These are phyloP conservation scores for Pseudobourletiella spinata DNA, from an alignment of 1,140 invertebrate species.

Conservation along the genomic window DNA sequence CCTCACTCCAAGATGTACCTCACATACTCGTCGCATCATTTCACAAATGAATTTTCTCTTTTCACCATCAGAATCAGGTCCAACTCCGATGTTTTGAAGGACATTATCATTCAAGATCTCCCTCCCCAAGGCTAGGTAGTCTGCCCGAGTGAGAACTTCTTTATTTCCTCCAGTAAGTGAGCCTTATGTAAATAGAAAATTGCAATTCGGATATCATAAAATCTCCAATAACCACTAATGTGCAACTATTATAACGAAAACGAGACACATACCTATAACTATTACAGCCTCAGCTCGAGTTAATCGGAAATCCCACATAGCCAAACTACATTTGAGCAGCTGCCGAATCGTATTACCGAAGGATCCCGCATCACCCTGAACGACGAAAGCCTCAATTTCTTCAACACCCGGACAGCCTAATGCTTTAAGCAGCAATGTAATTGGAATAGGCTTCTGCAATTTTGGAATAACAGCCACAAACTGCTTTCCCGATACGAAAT, in stretches of 20 bases:
- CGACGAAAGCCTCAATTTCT: slow-evolving; percentile 12
- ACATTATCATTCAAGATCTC: slow-evolving; percentile 62
- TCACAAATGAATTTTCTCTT: slow-evolving; percentile 97
- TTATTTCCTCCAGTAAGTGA: not conserved
- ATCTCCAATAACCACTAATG: not conserved
- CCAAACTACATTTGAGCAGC: not conserved
- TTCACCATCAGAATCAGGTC: slow-evolving; percentile 96
- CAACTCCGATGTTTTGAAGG: slow-evolving; percentile 96
- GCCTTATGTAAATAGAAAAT: not conserved
- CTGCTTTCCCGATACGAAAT: slow-evolving; percentile 77
- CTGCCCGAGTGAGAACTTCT: not conserved
- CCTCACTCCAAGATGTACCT: slow-evolving; percentile 83
- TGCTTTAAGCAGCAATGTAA: slow-evolving; percentile 21
- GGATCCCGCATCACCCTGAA: not conserved
- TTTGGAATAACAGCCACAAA: slow-evolving; percentile 9
- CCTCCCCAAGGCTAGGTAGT: not conserved
- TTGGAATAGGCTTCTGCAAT: slow-evolving; percentile 13
- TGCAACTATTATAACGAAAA: no score
- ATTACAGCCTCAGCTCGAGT: no score
- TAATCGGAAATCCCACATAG: not conserved
- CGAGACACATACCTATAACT: not conserved
- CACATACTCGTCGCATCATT: slow-evolving; percentile 89
- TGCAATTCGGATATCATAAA: not conserved
- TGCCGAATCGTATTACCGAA: not conserved
- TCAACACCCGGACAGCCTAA: slow-evolving; percentile 16